Conservation (phyloP, 92 coral and sea anemone genomes). For the Heliopora coerulea region DNA sequence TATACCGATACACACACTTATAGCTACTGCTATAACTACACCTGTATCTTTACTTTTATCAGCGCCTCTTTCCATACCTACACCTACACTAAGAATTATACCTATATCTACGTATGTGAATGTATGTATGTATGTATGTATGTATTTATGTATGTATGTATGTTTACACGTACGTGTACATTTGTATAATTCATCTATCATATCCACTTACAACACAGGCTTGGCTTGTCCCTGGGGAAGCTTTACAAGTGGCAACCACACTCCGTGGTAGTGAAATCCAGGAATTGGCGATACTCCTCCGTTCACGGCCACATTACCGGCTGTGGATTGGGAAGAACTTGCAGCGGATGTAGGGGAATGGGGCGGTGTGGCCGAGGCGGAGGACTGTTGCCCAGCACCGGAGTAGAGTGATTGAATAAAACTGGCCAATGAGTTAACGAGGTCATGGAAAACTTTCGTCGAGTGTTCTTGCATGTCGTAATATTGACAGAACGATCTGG, state of each 20-base stretch:
- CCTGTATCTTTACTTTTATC: too few species aligned
- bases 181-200: not conserved
- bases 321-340: slow-evolving; percentile 80
- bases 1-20: too few species aligned
- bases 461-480: slow-evolving; percentile 99
- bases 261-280: slow-evolving; percentile 88
- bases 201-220: slow-evolving; percentile 84
- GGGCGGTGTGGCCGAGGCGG: slow-evolving; percentile 52
- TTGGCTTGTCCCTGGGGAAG: slow-evolving; percentile 95
- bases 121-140: too few species aligned
- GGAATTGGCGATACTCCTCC: slow-evolving; percentile 95
- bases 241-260: slow-evolving; percentile 87
- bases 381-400: slow-evolving; percentile 64
- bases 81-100: too few species aligned
- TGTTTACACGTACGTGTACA: too few species aligned
- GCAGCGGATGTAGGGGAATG: slow-evolving; percentile 69
- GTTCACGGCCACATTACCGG: slow-evolving; percentile 84
- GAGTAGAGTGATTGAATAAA: slow-evolving; percentile 80
- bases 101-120: too few species aligned
- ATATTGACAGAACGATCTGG: slow-evolving; percentile 89
- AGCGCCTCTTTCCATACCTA: too few species aligned
- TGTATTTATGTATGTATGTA: too few species aligned
- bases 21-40: too few species aligned
- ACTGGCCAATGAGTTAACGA: slow-evolving; percentile 93
- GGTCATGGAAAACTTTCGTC: slow-evolving; percentile 90